Percentiles rank a stretch among this genome's conserved stretches.
phyloP scores from a whole-genome alignment of 2,888 invertebrate species.

The Dorcus hopei region DNA sequence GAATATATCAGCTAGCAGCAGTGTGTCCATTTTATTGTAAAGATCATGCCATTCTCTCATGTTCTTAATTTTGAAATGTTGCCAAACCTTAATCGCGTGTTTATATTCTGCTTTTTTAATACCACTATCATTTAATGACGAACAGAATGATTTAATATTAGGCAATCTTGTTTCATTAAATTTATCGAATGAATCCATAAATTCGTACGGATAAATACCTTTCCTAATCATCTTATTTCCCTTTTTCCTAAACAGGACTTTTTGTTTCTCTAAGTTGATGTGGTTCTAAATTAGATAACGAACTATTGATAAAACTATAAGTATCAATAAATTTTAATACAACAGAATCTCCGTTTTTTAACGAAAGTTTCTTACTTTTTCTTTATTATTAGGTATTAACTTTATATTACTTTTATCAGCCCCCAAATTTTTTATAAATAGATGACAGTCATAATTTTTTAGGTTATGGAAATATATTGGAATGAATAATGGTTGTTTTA shows the following conservation, averaged over 20 bases:
- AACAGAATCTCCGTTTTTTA: constrained; percentile 17
- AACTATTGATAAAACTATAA: constrained; percentile 7
- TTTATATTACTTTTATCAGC: constrained; percentile 19
- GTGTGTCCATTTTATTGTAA: constrained; percentile 33
- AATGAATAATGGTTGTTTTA: constrained; percentile 28
- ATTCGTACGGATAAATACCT: too few relatives aligned
- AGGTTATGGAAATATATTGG: constrained; percentile 39
- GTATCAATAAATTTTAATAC: constrained; percentile 6
- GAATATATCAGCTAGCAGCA: constrained; percentile 34
- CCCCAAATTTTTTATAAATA: constrained; percentile 32
- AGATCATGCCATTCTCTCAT: constrained; percentile 30
- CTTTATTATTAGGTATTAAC: constrained; percentile 35
- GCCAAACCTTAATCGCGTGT: constrained; percentile 31
- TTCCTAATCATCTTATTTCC: too few relatives aligned
- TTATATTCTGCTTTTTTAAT: constrained; percentile 27
- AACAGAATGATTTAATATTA: too few relatives aligned
- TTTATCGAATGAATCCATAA: too few relatives aligned
- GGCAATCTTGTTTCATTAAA: too few relatives aligned
- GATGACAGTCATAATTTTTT: constrained; percentile 33
- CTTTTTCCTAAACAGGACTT: constrained; percentile 1
- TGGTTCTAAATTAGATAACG: constrained; percentile 1
- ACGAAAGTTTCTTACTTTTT: too few relatives aligned
- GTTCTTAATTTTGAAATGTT: constrained; percentile 26
- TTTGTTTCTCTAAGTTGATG: constrained; percentile 1
- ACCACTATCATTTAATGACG: too few relatives aligned